Evolutionary conservation across 2,113 vertebrate genomes (phyloP).

Genomic region (Sinocyclocheilus rhinocerous): DNA sequence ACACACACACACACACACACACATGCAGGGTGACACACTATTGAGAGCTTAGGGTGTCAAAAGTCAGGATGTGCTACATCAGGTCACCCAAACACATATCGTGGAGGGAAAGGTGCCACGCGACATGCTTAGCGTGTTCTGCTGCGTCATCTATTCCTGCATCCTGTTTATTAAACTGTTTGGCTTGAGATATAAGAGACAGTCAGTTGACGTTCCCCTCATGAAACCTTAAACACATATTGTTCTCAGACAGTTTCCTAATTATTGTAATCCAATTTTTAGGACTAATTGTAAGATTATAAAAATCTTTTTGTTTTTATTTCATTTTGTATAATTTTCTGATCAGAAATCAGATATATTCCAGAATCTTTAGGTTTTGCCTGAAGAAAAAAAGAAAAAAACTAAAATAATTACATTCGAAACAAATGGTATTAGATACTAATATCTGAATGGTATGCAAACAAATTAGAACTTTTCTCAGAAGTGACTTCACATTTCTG

Average conservation of each 20-base stretch:
- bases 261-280: neutral
- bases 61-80: conserved; percentile 39
- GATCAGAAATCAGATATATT: neutral
- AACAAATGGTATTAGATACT: neutral
- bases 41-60: conserved; percentile 41
- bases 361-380: neutral
- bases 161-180: neutral
- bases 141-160: neutral
- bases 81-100: conserved; percentile 39
- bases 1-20: conserved; percentile 51
- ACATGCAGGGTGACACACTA: conserved; percentile 18
- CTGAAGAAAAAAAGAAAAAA: too few species aligned
- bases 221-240: neutral
- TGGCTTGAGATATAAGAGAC: neutral
- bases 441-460: neutral
- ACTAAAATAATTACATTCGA: neutral
- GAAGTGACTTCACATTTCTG: neutral
- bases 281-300: neutral
- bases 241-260: neutral
- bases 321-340: neutral
- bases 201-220: neutral
- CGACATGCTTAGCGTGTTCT: neutral
- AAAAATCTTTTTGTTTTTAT: neutral
- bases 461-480: neutral
- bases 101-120: conserved; percentile 39